Conservation (phyloP, 2,888 invertebrate genomes). For the Ophion costatus region DNA sequence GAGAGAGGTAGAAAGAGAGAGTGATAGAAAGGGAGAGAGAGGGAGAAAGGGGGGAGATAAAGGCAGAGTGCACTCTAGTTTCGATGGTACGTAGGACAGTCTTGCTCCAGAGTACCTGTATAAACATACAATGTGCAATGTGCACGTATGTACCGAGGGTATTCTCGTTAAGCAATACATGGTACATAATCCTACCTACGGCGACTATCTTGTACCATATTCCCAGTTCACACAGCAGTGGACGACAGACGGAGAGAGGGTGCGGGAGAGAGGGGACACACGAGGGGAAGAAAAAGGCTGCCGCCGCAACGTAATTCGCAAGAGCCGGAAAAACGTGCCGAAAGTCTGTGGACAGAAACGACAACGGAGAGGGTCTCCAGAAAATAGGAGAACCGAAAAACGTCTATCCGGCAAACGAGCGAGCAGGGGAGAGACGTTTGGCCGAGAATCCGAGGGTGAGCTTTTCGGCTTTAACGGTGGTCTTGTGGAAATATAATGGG, state of each 20-base stretch:
- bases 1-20: not conserved
- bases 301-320: conserved; percentile 48
- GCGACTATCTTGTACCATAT: not conserved
- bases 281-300: not conserved
- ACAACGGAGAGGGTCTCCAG: conserved; percentile 19
- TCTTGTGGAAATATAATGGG: conserved; percentile 53
- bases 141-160: not conserved
- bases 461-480: conserved; percentile 53
- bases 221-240: conserved; percentile 4
- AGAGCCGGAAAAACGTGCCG: conserved; percentile 56
- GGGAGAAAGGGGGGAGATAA: not conserved
- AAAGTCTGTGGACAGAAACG: conserved; percentile 49
- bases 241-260: not conserved
- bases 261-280: conserved; percentile 16
- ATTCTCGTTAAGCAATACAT: conserved; percentile 46
- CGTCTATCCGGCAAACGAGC: not conserved
- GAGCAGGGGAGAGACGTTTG: conserved; percentile 15
- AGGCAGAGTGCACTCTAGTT: conserved; percentile 43
- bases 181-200: conserved; percentile 8
- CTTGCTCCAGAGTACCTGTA: conserved; percentile 16
- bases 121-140: conserved; percentile 6
- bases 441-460: conserved; percentile 37
- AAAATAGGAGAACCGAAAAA: conserved; percentile 1
- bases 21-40: too few relatives aligned
- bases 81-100: conserved; percentile 10